phyloP scores from a whole-genome alignment of 2,113 vertebrate genomes.

The Mohoua ochrocephala region DNA sequence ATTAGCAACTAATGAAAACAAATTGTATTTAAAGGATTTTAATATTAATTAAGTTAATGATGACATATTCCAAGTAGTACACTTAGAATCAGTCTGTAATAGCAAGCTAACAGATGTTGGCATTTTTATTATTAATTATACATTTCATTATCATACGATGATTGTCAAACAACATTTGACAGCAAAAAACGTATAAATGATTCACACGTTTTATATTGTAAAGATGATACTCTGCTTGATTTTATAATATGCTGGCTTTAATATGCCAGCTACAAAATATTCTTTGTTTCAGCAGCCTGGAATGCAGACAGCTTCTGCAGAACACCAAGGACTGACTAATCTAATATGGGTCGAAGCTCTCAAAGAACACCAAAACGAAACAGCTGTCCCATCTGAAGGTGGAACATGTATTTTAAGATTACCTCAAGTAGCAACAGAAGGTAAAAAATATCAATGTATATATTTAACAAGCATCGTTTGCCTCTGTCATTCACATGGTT shows the following conservation, averaged over 20 bases:
- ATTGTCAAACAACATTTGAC: slow-evolving; percentile 79
- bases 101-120: slow-evolving; percentile 82
- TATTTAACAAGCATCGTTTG: slow-evolving; percentile 33
- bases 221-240: slow-evolving; percentile 43
- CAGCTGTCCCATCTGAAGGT: slow-evolving; percentile 23
- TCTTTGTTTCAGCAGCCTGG: slow-evolving; percentile 39
- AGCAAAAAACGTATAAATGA: slow-evolving; percentile 65
- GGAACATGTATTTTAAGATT: slow-evolving; percentile 25
- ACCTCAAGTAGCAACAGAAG: slow-evolving; percentile 32
- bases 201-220: slow-evolving; percentile 63
- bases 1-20: slow-evolving; percentile 77
- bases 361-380: not conserved
- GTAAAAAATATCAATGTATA: slow-evolving; percentile 35
- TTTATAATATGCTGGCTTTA: slow-evolving; percentile 60
- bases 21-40: slow-evolving; percentile 79
- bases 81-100: slow-evolving; percentile 73
- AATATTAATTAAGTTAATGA: slow-evolving; percentile 81
- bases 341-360: not conserved
- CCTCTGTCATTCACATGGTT: slow-evolving; percentile 20
- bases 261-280: slow-evolving; percentile 34
- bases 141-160: slow-evolving; percentile 82
- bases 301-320: slow-evolving; percentile 5
- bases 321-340: slow-evolving; percentile 3
- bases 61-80: slow-evolving; percentile 75
- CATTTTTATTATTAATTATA: slow-evolving; percentile 85